Evolutionary conservation across 1,140 invertebrate species (phyloP).

Genomic region (Bombus polaris): DNA sequence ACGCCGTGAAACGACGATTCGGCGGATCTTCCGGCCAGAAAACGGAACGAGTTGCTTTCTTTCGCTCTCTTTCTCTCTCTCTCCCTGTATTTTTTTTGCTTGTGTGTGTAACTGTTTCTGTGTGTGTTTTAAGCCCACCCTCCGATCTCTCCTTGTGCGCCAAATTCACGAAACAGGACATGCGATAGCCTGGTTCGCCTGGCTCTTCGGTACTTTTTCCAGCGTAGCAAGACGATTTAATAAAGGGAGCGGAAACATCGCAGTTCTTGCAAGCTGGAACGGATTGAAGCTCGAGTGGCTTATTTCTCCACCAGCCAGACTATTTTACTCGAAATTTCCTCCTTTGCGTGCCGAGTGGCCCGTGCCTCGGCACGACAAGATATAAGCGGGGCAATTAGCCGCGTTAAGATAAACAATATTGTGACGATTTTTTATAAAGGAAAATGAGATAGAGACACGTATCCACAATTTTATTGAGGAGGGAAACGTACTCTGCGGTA

Average conservation of each 20-base stretch:
- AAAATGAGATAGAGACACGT: no score
- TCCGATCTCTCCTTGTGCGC: no score
- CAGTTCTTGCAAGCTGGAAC: conserved; percentile 46
- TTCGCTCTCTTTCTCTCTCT: neutral
- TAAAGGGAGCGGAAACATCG: conserved; percentile 46
- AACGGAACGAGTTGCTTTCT: conserved; percentile 18
- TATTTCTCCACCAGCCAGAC: conserved; percentile 36
- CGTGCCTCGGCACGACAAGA: neutral
- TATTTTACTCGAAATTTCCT: conserved; percentile 41
- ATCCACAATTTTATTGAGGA: neutral
- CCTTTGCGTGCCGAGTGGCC: conserved; percentile 14
- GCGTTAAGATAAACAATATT: neutral
- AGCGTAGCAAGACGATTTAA: conserved; percentile 35
- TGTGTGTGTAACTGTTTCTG: no score
- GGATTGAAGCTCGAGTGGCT: conserved; percentile 47
- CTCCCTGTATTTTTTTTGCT: neutral
- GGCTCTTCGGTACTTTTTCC: conserved; percentile 11
- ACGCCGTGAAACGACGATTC: conserved; percentile 29
- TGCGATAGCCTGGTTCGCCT: conserved; percentile 22
- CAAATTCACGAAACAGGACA: conserved; percentile 38
- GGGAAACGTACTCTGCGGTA: neutral
- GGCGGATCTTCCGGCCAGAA: conserved; percentile 15
- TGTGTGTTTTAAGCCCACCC: neutral
- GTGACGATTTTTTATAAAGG: neutral
- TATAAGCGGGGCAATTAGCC: conserved; percentile 36